Percentiles rank a stretch among this genome's conserved stretches.
phyloP scores from a whole-genome alignment of 2,113 vertebrate genomes.

The Hippopotamus amphibius region DNA sequence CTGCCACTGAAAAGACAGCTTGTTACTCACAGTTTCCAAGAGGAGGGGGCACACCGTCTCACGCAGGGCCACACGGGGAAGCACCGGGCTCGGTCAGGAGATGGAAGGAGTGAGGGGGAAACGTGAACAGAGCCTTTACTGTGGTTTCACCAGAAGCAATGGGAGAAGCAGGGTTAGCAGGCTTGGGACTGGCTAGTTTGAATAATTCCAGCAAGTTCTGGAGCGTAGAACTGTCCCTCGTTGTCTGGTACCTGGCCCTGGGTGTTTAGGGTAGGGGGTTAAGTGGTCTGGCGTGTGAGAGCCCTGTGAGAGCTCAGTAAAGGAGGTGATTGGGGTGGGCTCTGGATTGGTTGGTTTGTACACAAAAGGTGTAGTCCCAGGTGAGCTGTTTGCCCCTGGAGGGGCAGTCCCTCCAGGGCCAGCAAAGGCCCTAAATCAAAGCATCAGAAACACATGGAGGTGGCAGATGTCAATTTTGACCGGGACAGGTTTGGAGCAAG shows the following conservation, averaged over 20 bases:
- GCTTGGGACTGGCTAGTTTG: background rate
- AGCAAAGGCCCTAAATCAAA: background rate
- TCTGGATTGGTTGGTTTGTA: background rate
- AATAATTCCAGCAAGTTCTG: background rate
- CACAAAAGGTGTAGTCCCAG: background rate
- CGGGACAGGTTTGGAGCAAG: too few relatives aligned
- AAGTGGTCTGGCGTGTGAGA: too few relatives aligned
- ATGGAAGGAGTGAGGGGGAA: rapidly evolving
- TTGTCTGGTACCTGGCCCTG: background rate
- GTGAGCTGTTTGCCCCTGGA: background rate
- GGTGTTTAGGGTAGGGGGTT: background rate
- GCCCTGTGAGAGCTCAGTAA: background rate
- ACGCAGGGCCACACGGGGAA: rapidly evolving
- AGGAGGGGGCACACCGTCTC: background rate
- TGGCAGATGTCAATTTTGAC: background rate
- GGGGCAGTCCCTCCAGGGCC: background rate
- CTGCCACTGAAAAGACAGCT: background rate
- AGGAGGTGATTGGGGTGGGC: background rate
- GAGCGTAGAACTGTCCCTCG: too few relatives aligned
- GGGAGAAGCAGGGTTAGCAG: rapidly evolving
- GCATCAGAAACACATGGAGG: background rate
- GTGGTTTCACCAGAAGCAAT: background rate
- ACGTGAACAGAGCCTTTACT: rapidly evolving
- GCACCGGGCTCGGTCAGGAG: background rate
- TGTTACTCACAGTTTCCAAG: background rate